These are phyloP conservation scores for Ochropleura leucogaster DNA, from an alignment of 2,888 invertebrate species.

Conservation along the genomic window DNA sequence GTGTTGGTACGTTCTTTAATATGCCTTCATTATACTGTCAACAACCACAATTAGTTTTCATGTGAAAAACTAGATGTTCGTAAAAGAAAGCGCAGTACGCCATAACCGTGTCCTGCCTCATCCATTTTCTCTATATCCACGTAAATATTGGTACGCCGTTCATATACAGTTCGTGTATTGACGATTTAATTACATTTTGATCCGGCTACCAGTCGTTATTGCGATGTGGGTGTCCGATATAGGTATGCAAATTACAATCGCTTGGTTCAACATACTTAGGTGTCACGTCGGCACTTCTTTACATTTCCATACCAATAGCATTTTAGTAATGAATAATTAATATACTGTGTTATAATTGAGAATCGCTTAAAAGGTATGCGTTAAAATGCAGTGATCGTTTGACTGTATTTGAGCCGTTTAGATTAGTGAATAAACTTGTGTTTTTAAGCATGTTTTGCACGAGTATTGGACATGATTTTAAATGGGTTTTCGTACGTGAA, in stretches of 20 bases:
- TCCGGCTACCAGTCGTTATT: constrained; percentile 84
- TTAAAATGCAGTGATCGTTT: constrained; percentile 48
- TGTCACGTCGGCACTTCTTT: constrained; percentile 78
- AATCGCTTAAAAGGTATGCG: constrained; percentile 56
- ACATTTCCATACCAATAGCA: constrained; percentile 75
- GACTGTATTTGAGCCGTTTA: constrained; percentile 32
- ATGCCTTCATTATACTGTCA: no score
- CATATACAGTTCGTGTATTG: constrained; percentile 88
- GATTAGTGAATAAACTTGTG: constrained; percentile 13
- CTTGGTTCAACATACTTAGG: constrained; percentile 70
- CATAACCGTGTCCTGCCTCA: constrained; percentile 39
- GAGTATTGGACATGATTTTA: constrained; percentile 38
- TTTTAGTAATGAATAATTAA: constrained; percentile 70
- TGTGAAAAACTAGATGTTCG: background rate
- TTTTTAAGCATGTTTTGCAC: constrained; percentile 45
- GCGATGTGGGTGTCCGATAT: constrained; percentile 90
- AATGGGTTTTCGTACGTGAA: constrained; percentile 44
- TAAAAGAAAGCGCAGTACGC: background rate
- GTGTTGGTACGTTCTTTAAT: no score
- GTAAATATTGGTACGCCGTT: constrained; percentile 81
- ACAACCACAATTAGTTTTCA: background rate
- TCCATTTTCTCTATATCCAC: constrained; percentile 72
- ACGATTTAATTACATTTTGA: constrained; percentile 89
- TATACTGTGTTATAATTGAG: constrained; percentile 66
- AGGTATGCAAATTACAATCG: constrained; percentile 82